These are phyloP conservation scores for Polyploca ridens DNA, from an alignment of 2,888 invertebrate genomes.

Conservation along the genomic window DNA sequence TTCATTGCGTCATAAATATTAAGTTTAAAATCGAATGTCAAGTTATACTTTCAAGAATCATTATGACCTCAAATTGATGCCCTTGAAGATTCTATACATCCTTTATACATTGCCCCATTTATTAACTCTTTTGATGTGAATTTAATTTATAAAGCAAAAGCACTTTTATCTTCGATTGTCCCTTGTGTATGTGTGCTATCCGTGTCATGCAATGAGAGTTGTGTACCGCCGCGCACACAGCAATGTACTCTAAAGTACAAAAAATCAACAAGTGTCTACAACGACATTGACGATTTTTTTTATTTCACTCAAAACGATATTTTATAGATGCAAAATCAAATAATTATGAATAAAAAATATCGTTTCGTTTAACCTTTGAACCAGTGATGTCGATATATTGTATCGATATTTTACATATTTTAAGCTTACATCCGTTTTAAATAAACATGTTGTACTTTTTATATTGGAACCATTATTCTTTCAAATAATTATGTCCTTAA, in stretches of 20 bases:
- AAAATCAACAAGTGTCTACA: conserved; percentile 8
- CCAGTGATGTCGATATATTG: too few species aligned
- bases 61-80: conserved; percentile 33
- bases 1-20: background rate
- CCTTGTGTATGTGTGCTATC: background rate
- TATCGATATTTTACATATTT: too few species aligned
- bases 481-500: background rate
- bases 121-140: background rate
- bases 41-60: conserved; percentile 4
- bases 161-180: background rate
- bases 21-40: background rate
- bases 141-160: background rate
- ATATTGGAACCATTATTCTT: background rate
- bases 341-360: background rate
- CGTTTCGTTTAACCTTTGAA: too few species aligned
- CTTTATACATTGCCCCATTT: conserved; percentile 34
- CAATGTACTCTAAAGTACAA: background rate
- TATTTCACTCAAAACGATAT: background rate
- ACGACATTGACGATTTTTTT: conserved; percentile 8
- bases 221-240: background rate
- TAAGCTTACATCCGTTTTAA: too few species aligned
- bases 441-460: background rate
- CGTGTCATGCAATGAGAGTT: background rate
- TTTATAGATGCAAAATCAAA: too few species aligned
- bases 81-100: conserved; percentile 36